A percentile compares a stretch with the other conserved stretches of the same genome.
Conservation (phyloP, 2,888 invertebrate genomes). For the Diarsia mendica region DNA sequence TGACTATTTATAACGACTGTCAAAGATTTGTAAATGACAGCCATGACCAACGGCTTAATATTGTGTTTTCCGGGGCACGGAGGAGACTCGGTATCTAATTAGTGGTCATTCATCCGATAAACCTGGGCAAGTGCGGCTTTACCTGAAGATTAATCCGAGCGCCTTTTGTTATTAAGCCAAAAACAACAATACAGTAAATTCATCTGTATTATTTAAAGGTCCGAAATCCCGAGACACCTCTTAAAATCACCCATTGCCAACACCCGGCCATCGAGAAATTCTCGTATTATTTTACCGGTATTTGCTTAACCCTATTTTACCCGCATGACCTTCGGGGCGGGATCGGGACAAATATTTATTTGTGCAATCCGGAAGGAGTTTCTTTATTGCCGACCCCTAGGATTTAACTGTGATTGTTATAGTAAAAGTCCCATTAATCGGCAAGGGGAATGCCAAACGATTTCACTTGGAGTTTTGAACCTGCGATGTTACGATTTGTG, state of each 20-base stretch:
- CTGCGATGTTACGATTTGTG: not conserved
- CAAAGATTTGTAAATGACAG: no score
- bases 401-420: constrained; percentile 46
- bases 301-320: constrained; percentile 26
- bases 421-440: constrained; percentile 50
- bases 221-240: not conserved
- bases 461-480: constrained; percentile 4
- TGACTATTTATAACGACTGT: no score
- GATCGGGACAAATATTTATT: constrained; percentile 59
- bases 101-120: no score
- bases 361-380: constrained; percentile 49
- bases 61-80: no score
- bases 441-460: constrained; percentile 12
- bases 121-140: no score
- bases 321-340: constrained; percentile 38
- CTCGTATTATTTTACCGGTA: constrained; percentile 44
- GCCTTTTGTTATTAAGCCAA: no score
- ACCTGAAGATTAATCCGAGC: no score
- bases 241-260: not conserved
- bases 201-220: not conserved
- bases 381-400: constrained; percentile 55
- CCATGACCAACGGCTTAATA: no score
- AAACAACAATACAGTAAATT: not conserved
- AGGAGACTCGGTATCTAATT: no score
- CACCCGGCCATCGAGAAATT: not conserved